Conservation (phyloP, 2,797 vertebrate species). For the Gallirallus australis region DNA sequence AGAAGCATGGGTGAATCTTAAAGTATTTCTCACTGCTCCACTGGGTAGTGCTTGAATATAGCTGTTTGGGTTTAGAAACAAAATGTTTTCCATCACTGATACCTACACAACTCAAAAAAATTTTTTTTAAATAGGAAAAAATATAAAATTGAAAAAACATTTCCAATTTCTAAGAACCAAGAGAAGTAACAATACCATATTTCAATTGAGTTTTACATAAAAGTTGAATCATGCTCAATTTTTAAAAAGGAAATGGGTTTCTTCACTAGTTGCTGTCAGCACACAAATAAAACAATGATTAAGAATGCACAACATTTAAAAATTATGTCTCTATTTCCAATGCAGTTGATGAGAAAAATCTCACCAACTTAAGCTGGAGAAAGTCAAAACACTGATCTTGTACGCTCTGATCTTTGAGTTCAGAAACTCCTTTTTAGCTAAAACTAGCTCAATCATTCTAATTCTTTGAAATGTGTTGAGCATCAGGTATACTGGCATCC, state of each 20-base stretch:
- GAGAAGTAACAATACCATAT: background rate
- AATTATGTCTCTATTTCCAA: background rate
- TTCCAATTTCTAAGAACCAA: background rate
- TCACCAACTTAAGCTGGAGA: background rate
- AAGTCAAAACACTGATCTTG: background rate
- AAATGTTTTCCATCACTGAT: background rate
- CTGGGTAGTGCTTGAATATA: background rate
- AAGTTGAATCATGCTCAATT: background rate
- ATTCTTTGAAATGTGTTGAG: background rate
- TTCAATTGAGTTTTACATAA: background rate
- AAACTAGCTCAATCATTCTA: background rate
- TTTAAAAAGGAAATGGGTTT: background rate
- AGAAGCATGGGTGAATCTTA: background rate
- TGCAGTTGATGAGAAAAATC: background rate
- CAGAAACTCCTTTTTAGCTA: slow-evolving; percentile 2
- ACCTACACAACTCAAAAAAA: background rate
- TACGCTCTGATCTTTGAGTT: background rate
- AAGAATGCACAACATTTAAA: slow-evolving; percentile 58
- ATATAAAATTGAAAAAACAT: background rate
- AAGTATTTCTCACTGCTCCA: background rate
- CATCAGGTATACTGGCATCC: background rate
- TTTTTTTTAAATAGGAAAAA: background rate
- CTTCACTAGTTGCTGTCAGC: background rate
- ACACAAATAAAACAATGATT: background rate
- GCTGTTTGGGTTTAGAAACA: background rate